phyloP scores from a whole-genome alignment of 2,797 vertebrate species.

The Percopsis omiscomaycus region DNA sequence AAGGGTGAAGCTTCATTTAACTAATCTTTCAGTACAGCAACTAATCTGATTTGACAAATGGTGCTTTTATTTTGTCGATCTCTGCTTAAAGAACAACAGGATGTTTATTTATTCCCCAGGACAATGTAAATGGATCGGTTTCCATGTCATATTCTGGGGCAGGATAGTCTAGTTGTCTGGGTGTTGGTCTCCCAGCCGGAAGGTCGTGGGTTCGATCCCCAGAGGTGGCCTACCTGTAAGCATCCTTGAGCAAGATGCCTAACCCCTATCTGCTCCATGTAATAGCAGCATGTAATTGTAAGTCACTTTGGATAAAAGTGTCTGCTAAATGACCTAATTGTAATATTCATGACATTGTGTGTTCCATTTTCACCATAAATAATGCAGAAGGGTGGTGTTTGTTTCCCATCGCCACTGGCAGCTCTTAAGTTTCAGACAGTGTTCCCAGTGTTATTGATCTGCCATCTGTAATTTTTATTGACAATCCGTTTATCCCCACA shows the following conservation, averaged over 20 bases:
- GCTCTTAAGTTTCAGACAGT: conserved; percentile 29
- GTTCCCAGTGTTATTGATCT: conserved; percentile 58
- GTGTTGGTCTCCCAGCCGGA: too few species aligned
- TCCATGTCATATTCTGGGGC: background rate
- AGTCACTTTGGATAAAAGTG: too few species aligned
- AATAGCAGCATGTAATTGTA: too few species aligned
- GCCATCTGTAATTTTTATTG: conserved; percentile 56
- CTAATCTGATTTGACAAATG: background rate
- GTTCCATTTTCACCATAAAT: conserved; percentile 13
- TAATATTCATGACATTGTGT: too few species aligned
- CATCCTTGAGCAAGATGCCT: too few species aligned
- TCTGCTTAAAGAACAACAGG: background rate
- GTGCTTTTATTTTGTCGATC: background rate
- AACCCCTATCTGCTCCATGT: too few species aligned
- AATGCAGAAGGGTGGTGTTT: conserved; percentile 11
- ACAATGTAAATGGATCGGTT: too few species aligned
- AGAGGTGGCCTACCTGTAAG: too few species aligned
- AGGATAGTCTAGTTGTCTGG: too few species aligned
- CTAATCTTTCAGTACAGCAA: conserved; percentile 12
- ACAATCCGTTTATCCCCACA: conserved; percentile 39
- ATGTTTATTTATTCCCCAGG: background rate
- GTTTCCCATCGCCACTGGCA: conserved; percentile 32
- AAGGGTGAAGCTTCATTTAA: conserved; percentile 11
- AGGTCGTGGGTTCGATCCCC: too few species aligned
- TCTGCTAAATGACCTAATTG: too few species aligned